Conservation (phyloP, 2,888 invertebrate species). For the Axea sp. region DNA sequence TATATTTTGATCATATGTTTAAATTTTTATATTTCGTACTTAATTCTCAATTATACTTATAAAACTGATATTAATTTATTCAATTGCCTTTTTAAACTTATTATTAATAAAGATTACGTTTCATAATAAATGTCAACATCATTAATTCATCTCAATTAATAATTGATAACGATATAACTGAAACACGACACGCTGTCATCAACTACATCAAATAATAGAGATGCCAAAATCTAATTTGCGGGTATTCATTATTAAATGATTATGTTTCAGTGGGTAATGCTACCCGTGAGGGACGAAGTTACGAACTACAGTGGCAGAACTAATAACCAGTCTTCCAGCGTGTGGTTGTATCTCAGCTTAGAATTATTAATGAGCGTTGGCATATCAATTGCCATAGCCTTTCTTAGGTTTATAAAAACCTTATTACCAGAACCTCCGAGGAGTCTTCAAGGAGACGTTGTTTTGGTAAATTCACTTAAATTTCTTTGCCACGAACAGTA, state of each 20-base stretch:
- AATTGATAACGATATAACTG: no score
- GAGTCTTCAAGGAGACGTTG: slow-evolving; percentile 72
- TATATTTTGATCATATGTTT: no score
- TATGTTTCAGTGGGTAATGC: slow-evolving; percentile 68
- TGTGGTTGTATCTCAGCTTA: slow-evolving; percentile 71
- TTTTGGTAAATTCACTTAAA: slow-evolving; percentile 68
- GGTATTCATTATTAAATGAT: slow-evolving; percentile 6
- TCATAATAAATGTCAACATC: no score
- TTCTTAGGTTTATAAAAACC: slow-evolving; percentile 69
- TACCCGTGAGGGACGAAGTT: slow-evolving; percentile 65
- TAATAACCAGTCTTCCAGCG: slow-evolving; percentile 64
- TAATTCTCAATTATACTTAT: no score
- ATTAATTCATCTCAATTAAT: no score
- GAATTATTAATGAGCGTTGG: slow-evolving; percentile 71
- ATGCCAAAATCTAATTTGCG: neutral
- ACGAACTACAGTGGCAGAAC: slow-evolving; percentile 61
- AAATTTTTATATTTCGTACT: no score
- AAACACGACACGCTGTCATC: no score
- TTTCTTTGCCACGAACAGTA: no score
- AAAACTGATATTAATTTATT: no score
- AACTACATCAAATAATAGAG: neutral
- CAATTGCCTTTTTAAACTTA: no score
- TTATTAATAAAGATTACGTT: no score
- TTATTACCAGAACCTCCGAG: slow-evolving; percentile 76
- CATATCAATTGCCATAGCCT: slow-evolving; percentile 66